Evolutionary conservation across 1,140 invertebrate genomes (phyloP).

Genomic region (Macrobrachium nipponense): DNA sequence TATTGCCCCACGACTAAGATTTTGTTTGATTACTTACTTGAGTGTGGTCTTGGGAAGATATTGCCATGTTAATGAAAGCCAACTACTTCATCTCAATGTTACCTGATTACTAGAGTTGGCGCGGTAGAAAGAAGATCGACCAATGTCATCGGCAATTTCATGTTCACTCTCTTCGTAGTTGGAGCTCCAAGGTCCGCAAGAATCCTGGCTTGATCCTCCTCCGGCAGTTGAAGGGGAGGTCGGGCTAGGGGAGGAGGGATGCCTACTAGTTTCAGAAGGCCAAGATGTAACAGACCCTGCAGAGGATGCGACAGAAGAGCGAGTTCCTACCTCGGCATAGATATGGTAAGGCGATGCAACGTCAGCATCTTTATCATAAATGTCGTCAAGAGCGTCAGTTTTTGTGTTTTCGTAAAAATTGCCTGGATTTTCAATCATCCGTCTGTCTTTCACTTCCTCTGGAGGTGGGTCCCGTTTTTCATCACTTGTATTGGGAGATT

Average conservation of each 20-base stretch:
- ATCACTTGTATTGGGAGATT: not conserved
- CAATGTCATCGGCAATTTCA: not conserved
- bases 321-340: not conserved
- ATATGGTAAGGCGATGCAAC: not conserved
- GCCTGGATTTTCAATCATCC: not conserved
- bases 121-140: slow-evolving; percentile 34
- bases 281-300: not conserved
- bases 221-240: not conserved
- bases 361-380: no score
- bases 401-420: not conserved
- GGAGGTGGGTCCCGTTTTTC: not conserved
- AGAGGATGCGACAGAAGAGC: not conserved
- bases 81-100: not conserved
- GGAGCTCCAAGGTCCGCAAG: not conserved
- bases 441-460: not conserved
- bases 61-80: not conserved
- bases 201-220: not conserved
- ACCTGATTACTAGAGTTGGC: not conserved
- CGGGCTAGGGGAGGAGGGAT: not conserved
- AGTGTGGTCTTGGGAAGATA: no score
- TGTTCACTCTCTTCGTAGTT: not conserved
- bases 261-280: not conserved
- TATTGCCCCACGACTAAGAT: no score
- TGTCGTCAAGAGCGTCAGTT: not conserved
- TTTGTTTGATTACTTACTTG: no score